Evolutionary conservation across 1,140 invertebrate genomes (phyloP).

Genomic region (Acyrthosiphon pisum): DNA sequence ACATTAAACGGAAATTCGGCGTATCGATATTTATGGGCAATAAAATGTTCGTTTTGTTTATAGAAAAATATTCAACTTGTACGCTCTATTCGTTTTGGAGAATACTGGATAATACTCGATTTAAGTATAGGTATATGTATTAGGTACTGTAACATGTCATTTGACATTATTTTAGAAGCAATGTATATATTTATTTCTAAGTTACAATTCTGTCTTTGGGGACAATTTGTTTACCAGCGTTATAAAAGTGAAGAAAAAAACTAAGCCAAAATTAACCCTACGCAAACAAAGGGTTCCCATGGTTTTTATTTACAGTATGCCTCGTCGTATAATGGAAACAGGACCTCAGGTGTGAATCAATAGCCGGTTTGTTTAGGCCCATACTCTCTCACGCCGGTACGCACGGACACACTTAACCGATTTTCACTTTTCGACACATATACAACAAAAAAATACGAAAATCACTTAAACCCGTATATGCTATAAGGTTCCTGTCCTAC

Average conservation of each 20-base stretch:
- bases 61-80: not conserved
- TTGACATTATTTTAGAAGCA: not conserved
- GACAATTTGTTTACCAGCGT: constrained; percentile 45
- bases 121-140: not conserved
- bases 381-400: constrained; percentile 35
- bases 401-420: constrained; percentile 24
- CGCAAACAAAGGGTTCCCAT: constrained; percentile 56
- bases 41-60: constrained; percentile 30
- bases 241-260: constrained; percentile 51
- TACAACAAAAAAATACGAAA: constrained; percentile 48
- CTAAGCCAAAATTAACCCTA: constrained; percentile 55
- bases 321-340: constrained; percentile 34
- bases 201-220: constrained; percentile 34
- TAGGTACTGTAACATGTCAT: not conserved
- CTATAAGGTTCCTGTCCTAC: not conserved
- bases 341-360: constrained; percentile 53
- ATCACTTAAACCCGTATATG: constrained; percentile 40
- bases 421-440: constrained; percentile 26
- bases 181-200: not conserved
- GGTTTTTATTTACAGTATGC: constrained; percentile 49
- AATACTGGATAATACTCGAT: not conserved
- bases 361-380: constrained; percentile 51
- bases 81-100: not conserved
- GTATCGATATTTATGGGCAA: constrained; percentile 22
- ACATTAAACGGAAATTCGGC: not conserved